Base-by-base conservation (phyloP, 2,888 invertebrate genomes). In the Meganola albula region DNA sequence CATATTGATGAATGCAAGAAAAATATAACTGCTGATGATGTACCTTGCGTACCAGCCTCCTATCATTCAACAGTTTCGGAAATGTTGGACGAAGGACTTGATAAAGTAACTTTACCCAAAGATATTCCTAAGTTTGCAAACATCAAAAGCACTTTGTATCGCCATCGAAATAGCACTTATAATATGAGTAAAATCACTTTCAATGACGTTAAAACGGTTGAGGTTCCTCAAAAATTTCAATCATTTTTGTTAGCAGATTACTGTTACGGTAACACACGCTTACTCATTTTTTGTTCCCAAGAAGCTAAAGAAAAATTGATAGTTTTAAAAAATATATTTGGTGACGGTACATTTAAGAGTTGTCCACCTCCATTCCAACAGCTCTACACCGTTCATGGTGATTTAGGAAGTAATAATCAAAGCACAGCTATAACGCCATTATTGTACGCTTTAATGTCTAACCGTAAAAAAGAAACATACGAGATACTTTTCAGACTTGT, bases 321-420 rank as follows among this genome's bases (percentile, higher is more conserved):
- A 29, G 21, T 29, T 34, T 25, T 30, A 29, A 34, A 29, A 29
- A 20, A 29, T 14, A 20, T 25, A 24, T 35, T 35, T 35, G 35
- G 35, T 24, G 33, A 33, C 16, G 33, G 33, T 16, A 35, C 27
- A 11, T 35, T 35, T 26, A 35, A 35, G 23, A 35, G 30, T 30
- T 23, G 30, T 23, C 30, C 30, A 30, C 18, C 9, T 22, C 35
- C 25, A 22, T 35, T 35, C 30, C 25, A 14, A 20, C 34, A 35
- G 16, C 23, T 39, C n/a, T 39, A 30, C 23, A 39, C 39, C 5
- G 16, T 39, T 25, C 34, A 39, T 31, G 39, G 24, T 28, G 39
- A 34, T 39, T 28, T 34, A 28, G 39, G 39, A 28, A 39, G 34
- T 31, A 13, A 34, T 27, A 28, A 27, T 30, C 23, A 34, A 29